Evolutionary conservation across 2,113 vertebrate species (phyloP), one percentile per base, ranked within the genome.

Genomic region (Greenwoodochromis staneri): DNA sequence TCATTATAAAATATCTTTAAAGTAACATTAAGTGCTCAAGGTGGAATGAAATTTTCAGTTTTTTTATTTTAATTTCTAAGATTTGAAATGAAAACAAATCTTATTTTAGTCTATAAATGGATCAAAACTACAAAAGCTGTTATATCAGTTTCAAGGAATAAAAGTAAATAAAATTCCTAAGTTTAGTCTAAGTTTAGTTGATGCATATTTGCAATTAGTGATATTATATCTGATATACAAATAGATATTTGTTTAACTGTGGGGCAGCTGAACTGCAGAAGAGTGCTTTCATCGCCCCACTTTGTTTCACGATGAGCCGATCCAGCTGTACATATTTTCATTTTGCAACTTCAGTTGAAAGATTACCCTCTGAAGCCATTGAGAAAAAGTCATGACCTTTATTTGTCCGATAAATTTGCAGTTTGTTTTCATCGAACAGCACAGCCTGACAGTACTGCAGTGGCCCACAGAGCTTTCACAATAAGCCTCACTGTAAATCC

Each of bases 301-400:
- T 45, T 55, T 40, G 42, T 61, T 13, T 84, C 19, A 13, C n/a
- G 6, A 16, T 42, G 40, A 81, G 31, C 81, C 69, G 38, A 40
- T 36, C 38, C 85, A 63, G 85, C 40, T 71, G 55, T 19, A 40
- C 8, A 38, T 85, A 80, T 85, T 85, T 88, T 55, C 78, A 83
- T 87, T 47, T 78, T 83, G n/a, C 63, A 80, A 10, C 16, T 82
- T 54, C 34, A 83, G 81, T 36, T 86, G 42, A 82, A 82, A 85
- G 90, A 93, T 93, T 91, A 92, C 78, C 78, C 83, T 91, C 82
- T 61, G 24, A 38, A 87, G 84, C 45, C 83, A 86, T 78, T 88
- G 38, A 83, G 29, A 81, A 88, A 57, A 85, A 80, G 29, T 66
- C 53, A 12, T 83, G 87, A 88, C 89, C 88, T 89, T 34, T 81